Evolutionary conservation across 2,888 invertebrate species (phyloP).

Genomic region (Stenchaetothrips biformis): DNA sequence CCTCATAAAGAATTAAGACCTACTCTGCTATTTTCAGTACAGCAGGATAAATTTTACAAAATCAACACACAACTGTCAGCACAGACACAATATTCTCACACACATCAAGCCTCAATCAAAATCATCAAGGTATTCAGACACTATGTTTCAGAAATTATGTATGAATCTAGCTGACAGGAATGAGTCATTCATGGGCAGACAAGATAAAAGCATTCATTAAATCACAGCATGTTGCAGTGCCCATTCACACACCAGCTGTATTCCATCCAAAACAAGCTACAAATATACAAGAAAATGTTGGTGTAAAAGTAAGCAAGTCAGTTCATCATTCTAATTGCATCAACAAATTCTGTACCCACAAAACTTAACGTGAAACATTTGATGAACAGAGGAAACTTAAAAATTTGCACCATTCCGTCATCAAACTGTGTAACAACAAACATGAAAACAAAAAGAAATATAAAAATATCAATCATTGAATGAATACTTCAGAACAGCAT

Average conservation of each 20-base stretch:
- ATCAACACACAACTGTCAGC: constrained; percentile 24
- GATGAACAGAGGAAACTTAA: background rate
- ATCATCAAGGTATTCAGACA: background rate
- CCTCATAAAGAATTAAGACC: constrained; percentile 1
- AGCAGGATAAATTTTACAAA: constrained; percentile 15
- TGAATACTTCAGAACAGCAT: background rate
- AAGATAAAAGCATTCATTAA: constrained; percentile 9
- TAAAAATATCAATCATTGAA: constrained; percentile 7
- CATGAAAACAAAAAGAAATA: constrained; percentile 12
- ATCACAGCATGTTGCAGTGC: constrained; percentile 21
- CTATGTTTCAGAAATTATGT: background rate
- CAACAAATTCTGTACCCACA: background rate
- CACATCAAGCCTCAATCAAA: background rate
- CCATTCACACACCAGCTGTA: background rate
- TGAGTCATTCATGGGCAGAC: constrained; percentile 8
- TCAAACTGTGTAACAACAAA: background rate
- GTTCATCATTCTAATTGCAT: background rate
- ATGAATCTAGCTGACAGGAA: constrained; percentile 23
- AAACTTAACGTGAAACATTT: background rate
- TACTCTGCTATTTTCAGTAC: background rate
- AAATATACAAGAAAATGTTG: background rate
- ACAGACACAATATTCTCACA: background rate
- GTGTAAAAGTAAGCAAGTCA: background rate
- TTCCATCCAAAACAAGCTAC: background rate
- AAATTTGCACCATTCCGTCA: background rate